Evolutionary conservation across 2,113 vertebrate genomes (phyloP), one percentile per base, ranked within the genome.

Genomic region (Carassius gibelio): DNA sequence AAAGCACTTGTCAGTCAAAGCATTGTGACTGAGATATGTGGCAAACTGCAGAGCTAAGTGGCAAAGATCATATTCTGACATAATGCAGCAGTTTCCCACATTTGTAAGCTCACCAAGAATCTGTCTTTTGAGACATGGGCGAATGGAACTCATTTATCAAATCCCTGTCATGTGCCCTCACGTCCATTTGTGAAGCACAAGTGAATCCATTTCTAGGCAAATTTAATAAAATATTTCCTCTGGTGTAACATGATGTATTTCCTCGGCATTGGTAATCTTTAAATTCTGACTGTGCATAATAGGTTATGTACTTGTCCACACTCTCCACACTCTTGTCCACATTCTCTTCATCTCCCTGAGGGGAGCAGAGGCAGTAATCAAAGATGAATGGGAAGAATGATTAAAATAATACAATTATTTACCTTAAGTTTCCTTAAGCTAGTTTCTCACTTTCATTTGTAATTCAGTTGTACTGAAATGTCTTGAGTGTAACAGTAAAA

Each of bases 181-280:
- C 75, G 85, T 83, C 9, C 78, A 45, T 80, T 23, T 45, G 59
- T 77, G 78, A 87, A 85, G 78, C 72, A 69, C 77, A 52, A 68
- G 69, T 66, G 55, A 85, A 66, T 78, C 62, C 50, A 48, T 84
- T 85, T 74, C 78, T 88, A 61, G 81, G 66, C 81, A 79, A 84
- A 72, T 82, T 78, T 82, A 82, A 88, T 88, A 64, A 82, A 85
- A 88, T 61, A 75, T 84, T 48, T 85, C 30, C 62, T 75, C 79
- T 85, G 78, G 87, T 88, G 87, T 77, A 81, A 72, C 80, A 81
- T 82, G 80, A 85, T 85, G 83, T 85, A 82, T 85, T 75, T 82
- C 34, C 57, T 69, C 75, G 75, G 74, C 79, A 82, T 26, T 78
- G 52, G 50, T 85, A 79, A 88, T 84, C 83, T 88, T 82, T 82